Evolutionary conservation across 1,140 invertebrate species (phyloP).

Genomic region (Papilio polytes): DNA sequence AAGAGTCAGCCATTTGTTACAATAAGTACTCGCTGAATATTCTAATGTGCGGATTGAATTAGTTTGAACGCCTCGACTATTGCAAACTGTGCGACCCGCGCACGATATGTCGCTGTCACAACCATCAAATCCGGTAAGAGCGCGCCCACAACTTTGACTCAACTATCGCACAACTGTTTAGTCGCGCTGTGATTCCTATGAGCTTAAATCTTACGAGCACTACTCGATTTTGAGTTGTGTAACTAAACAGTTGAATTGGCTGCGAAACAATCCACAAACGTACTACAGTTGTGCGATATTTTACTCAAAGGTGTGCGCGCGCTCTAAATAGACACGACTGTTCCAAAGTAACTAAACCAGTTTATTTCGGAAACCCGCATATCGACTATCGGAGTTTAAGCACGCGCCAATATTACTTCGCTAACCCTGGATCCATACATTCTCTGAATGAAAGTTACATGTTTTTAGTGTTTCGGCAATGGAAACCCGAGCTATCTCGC

Average conservation of each 20-base stretch:
- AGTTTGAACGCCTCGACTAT: slow-evolving; percentile 43
- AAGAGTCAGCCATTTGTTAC: slow-evolving; percentile 64
- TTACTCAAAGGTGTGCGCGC: no score
- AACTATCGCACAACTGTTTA: no score
- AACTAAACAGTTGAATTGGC: no score
- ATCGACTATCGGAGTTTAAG: slow-evolving; percentile 66
- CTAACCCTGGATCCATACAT: slow-evolving; percentile 27
- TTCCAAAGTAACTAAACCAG: slow-evolving; percentile 46
- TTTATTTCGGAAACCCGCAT: slow-evolving; percentile 51
- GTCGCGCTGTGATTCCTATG: no score
- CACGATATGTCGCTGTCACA: slow-evolving; percentile 80
- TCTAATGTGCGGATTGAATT: slow-evolving; percentile 42
- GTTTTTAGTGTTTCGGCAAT: background rate
- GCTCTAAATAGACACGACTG: slow-evolving; percentile 51
- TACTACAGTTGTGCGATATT: no score
- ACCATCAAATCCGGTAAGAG: slow-evolving; percentile 58
- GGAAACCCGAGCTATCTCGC: slow-evolving; percentile 40
- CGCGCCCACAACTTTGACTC: slow-evolving; percentile 16
- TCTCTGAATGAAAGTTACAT: background rate
- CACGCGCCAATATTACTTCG: slow-evolving; percentile 60
- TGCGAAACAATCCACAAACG: no score
- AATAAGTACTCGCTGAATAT: slow-evolving; percentile 54
- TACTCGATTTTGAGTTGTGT: no score
- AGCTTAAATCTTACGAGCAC: no score
- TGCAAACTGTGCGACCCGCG: slow-evolving; percentile 45